Evolutionary conservation across 2,797 vertebrate species (phyloP).

Genomic region (Eremophila alpestris): DNA sequence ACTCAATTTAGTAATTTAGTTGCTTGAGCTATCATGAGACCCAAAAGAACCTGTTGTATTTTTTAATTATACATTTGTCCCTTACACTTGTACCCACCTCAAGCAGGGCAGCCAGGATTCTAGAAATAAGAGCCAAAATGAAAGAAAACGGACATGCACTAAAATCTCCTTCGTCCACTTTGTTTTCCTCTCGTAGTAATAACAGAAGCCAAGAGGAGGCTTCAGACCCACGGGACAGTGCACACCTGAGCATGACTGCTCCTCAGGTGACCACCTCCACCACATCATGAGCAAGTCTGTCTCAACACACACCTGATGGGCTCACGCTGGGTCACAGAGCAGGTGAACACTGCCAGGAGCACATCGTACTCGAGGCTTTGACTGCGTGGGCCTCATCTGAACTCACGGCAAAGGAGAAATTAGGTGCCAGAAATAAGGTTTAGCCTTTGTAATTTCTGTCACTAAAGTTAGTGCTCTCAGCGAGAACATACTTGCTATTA

Average conservation of each 20-base stretch:
- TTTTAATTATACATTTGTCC: neutral
- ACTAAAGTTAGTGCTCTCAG: neutral
- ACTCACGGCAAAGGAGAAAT: neutral
- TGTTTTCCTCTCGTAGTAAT: neutral
- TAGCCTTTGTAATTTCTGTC: neutral
- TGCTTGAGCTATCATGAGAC: neutral
- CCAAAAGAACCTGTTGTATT: neutral
- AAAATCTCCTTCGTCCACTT: neutral
- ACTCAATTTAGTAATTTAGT: neutral
- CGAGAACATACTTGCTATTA: neutral
- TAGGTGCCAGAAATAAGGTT: fast-evolving
- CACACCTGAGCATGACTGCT: neutral
- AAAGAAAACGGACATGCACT: fast-evolving
- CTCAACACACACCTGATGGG: neutral
- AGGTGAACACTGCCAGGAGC: neutral
- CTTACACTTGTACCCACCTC: neutral
- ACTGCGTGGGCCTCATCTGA: fast-evolving
- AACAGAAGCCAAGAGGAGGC: neutral
- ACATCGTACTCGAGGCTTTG: fast-evolving
- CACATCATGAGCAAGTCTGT: neutral
- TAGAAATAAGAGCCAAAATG: neutral
- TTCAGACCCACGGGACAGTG: neutral
- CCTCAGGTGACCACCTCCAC: neutral
- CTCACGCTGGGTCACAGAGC: neutral
- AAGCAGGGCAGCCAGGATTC: neutral